Base-by-base conservation (phyloP, 2,113 vertebrate genomes). In the Ctenodactylus gundi region DNA sequence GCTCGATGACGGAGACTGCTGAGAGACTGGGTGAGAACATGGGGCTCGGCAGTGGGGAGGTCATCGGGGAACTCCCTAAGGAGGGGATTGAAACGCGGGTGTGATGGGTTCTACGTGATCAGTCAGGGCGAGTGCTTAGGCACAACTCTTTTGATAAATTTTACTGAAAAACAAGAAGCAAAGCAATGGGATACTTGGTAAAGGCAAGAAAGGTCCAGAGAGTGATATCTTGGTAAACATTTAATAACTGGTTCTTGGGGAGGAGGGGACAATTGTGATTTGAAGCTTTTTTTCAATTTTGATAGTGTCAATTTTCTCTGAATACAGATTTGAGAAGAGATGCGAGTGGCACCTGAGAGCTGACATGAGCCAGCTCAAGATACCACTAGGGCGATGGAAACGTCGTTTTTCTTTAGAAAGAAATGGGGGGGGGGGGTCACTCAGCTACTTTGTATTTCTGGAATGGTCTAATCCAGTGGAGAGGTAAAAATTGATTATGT, bases 121-220 rank as follows among this genome's bases (percentile, higher is more conserved):
- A 83, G 62, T 41, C n/a, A 68, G 57, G 90, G 25, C 72, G 80
- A 44, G 27, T 53, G 4, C 23, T 84, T 58, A 73, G 39, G 34
- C 2, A 60, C 7, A 80, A 68, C 9, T 23, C 7, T 60, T 75
- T 72, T 83, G 36, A 67, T 49, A 20, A 27, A 41, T 90, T 95
- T 90, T 95, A 17, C 13, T 88, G 41, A 7, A 46, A 88, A 91
- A 72, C 64, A 46, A 25, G 9, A 31, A 65, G 29, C 41, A 73
- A 93, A 95, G 77, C 94, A 90, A 83, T 92, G 36, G n/a, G 57
- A 62, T 75, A 89, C 21, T 55, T 94, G 25, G n/a, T 75, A 39
- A 90, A 65, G 46, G 41, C 18, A 55, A n/a, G 17, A 87, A 13
- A 75, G 62, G 18, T 76, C 1, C 36, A 60, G 55, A 77, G 91